Base-by-base conservation (phyloP, 2,888 invertebrate genomes). In the Callyntrura sp. region DNA sequence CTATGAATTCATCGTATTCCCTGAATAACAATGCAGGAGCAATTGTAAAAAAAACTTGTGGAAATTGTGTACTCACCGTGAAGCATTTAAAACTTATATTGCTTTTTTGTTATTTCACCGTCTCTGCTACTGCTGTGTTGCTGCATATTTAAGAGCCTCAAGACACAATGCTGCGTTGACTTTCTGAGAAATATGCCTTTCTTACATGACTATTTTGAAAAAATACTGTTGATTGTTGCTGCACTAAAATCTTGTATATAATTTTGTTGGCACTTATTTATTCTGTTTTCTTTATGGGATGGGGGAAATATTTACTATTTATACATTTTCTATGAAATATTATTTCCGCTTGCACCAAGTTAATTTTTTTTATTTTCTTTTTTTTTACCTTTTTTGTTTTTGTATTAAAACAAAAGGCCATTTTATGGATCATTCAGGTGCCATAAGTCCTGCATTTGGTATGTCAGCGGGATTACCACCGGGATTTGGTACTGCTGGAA, bases 401-500 rank as follows among this genome's bases (percentile, higher is more conserved):
- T 20, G 4, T 57, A 48, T 51, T 43, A 11, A 68, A 84, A 85
- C 55, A 81, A 84, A 90, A 84, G 91, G 89, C 51, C 90, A 90
- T 90, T 90, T 90, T 88, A 79, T 90, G 82, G 89, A 88, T 92
- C 76, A 90, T 92, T 62, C 93, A 95, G 95, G 97, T 93, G 97
- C 98, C n/a, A 96, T 98, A 94, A 98, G 98, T 93, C 98, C 98
- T 14, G 97, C 98, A 0, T 95, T 98, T 79, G 94, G 94, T 96
- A 97, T 94, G 82, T 92, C 93, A 85, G 96, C 96, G 0, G 96
- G 96, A 82, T 96, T 96, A 94, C 95, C 96, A 90, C 95, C 91
- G 9, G 92, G 92, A 20, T 92, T 93, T 78, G 92, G 91, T 2
- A 90, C 92, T 0, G 87, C 86, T 60, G 89, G 89, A 65, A 93